Conservation (phyloP, 1,140 invertebrate genomes). For the Leptonema lineaticorne region DNA sequence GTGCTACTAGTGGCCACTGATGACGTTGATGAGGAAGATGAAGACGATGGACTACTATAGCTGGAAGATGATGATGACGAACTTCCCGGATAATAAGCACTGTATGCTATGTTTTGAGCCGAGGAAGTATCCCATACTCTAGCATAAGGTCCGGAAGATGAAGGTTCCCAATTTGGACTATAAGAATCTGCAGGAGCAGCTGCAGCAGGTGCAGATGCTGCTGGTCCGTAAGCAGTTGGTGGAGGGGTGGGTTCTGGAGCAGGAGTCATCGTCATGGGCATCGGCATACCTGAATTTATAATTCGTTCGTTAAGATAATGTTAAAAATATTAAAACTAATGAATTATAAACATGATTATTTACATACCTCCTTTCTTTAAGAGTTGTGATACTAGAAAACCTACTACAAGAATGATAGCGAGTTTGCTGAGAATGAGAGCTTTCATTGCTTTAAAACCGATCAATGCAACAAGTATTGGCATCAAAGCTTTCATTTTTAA, state of each 20-base stretch:
- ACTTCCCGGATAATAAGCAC: constrained; percentile 70
- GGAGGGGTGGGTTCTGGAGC: constrained; percentile 53
- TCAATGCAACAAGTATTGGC: constrained; percentile 75
- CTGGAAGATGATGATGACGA: constrained; percentile 56
- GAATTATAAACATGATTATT: constrained; percentile 6
- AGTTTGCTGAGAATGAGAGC: constrained; percentile 80
- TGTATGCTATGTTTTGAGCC: constrained; percentile 73
- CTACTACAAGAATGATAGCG: constrained; percentile 74
- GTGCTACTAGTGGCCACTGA: constrained; percentile 33
- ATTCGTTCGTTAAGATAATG: constrained; percentile 27
- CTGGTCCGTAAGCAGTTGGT: constrained; percentile 47
- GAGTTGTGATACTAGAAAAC: constrained; percentile 75
- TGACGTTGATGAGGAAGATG: constrained; percentile 55
- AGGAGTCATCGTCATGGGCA: constrained; percentile 66
- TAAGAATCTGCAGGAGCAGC: constrained; percentile 66
- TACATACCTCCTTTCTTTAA: constrained; percentile 62
- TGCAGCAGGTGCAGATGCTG: constrained; percentile 58
- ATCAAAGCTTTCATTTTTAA: constrained; percentile 80
- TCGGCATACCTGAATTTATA: constrained; percentile 64
- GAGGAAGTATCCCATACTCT: constrained; percentile 65
- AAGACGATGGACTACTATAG: constrained; percentile 57
- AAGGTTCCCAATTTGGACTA: constrained; percentile 69
- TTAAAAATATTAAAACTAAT: too few relatives aligned
- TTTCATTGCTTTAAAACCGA: constrained; percentile 79
- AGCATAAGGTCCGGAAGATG: constrained; percentile 67